phyloP scores from a whole-genome alignment of 2,888 invertebrate species.

The Tetragnatha montana region DNA sequence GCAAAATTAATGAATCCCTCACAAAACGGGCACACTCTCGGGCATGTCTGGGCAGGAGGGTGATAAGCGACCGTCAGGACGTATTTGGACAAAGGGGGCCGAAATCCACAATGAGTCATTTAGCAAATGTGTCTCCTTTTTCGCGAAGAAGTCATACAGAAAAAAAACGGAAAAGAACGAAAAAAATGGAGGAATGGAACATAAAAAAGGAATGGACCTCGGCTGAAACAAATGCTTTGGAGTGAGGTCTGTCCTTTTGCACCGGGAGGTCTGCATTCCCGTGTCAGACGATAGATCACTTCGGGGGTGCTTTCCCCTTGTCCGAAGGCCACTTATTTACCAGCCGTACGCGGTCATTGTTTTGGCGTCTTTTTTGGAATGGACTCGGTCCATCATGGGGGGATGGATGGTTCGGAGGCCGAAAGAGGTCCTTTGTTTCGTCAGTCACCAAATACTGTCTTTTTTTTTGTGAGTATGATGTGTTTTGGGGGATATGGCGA shows the following conservation, averaged over 20 bases:
- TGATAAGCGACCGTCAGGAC: conserved; percentile 39
- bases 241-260: conserved; percentile 11
- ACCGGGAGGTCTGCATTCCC: conserved; percentile 31
- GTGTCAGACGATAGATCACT: conserved; percentile 57
- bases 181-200: not conserved
- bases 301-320: conserved; percentile 9
- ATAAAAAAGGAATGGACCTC: not conserved
- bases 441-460: not conserved
- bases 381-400: conserved; percentile 24
- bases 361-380: conserved; percentile 28
- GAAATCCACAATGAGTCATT: conserved; percentile 62
- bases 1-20: not conserved
- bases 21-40: not conserved
- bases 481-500: too few species aligned
- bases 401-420: conserved; percentile 28
- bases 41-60: not conserved
- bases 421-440: conserved; percentile 34
- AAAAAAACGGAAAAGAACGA: not conserved
- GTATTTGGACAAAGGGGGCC: conserved; percentile 56
- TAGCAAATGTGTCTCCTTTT: conserved; percentile 42
- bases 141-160: not conserved
- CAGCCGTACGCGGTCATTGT: conserved; percentile 37
- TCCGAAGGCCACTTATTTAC: conserved; percentile 41
- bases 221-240: conserved; percentile 48
- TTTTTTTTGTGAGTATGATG: not conserved